Percentiles rank a stretch among this genome's conserved stretches.
phyloP scores from a whole-genome alignment of 1,140 invertebrate species.

The Drosophila burlai region DNA sequence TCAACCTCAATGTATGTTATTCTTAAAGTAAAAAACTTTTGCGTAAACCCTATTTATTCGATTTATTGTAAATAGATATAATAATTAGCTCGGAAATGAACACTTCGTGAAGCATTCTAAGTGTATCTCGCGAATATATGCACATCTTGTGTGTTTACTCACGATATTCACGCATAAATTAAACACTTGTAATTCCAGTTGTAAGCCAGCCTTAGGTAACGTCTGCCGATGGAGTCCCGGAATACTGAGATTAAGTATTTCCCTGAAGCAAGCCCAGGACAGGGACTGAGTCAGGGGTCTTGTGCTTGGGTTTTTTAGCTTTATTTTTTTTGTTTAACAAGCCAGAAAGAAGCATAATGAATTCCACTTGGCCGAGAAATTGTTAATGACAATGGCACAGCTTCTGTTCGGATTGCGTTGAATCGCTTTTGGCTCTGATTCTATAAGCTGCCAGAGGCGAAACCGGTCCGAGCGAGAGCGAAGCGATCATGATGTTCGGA shows the following conservation, averaged over 20 bases:
- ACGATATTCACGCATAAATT: constrained; percentile 25
- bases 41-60: not conserved
- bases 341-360: constrained; percentile 1
- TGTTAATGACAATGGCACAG: not conserved
- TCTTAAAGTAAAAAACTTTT: not conserved
- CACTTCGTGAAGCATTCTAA: not conserved
- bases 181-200: constrained; percentile 12
- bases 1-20: constrained; percentile 15
- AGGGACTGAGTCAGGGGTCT: not conserved
- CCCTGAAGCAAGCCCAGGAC: not conserved
- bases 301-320: not conserved
- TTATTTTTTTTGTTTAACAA: not conserved
- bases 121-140: constrained; percentile 5
- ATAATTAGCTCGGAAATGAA: not conserved
- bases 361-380: not conserved
- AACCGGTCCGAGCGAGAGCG: constrained; percentile 22
- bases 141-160: not conserved
- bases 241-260: not conserved
- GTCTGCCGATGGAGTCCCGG: not conserved
- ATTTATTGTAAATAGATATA: not conserved
- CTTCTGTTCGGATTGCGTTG: constrained; percentile 10
- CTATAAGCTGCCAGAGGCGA: not conserved
- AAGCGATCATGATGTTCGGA: not conserved
- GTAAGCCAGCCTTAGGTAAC: not conserved
- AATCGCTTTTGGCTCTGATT: constrained; percentile 8